Evolutionary conservation across 2,888 invertebrate species (phyloP), one percentile per base, ranked within the genome.

Genomic region (Parnassius orleans): DNA sequence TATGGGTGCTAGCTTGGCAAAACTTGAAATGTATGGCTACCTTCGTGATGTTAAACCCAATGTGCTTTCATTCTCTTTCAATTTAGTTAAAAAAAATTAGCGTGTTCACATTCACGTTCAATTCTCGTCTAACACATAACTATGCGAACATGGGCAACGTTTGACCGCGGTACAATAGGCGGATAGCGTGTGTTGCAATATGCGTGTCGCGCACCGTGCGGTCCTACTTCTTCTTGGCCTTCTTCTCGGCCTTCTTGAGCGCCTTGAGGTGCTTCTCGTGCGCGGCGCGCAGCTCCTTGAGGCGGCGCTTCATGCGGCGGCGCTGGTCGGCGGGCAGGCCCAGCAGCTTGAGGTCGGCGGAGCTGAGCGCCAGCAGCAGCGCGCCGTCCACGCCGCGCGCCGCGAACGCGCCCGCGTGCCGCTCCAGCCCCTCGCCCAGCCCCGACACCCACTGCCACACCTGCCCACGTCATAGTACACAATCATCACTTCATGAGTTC

Each of bases 371-470:
- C 53, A 99, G 91, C 62, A 99, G 92, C 60, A 96, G 95, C 46
- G 94, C 93, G 19, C 99, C 99, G 83, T 96, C 97, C 59, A 99
- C 96, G 78, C 96, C 96, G 74, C 97, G 95, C 74, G 97, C 96
- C 60, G 96, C 94, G 84, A 98, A 98, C 74, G 96, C 96, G 56
- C 96, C 94, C 72, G 96, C 95, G 89, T 97, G 96, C 63, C 96
- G 95, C 81, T 98, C 98, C 79, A 98, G 90, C 48, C 97, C 98
- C 80, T 98, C 93, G 69, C 97, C 96, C 69, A 97, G 93, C 24
- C 93, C 93, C 72, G 94, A 90, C 68, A 98, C 92, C 98, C 98
- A 98, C 84, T 98, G 97, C 86, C 97, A 97, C 59, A 98, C 98
- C 96, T 98, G 79, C 10, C 41, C 48, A 14, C 48, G 3, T 2